phyloP scores from a whole-genome alignment of 2,888 invertebrate genomes.

The Metalampra italica region DNA sequence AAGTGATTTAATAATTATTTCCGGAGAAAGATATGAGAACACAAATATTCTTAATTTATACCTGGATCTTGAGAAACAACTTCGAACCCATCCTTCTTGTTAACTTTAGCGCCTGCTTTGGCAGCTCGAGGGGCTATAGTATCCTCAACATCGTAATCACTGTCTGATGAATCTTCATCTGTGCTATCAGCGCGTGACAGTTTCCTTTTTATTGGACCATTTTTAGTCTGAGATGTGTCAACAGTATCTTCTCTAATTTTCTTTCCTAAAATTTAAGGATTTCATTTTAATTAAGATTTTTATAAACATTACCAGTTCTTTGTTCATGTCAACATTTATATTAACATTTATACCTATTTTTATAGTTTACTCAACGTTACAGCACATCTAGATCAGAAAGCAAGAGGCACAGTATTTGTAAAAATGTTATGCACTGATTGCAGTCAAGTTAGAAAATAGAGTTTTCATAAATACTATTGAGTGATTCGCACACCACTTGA shows the following conservation, averaged over 20 bases:
- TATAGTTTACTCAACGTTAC: no score
- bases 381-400: no score
- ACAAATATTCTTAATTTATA: constrained; percentile 22
- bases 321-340: no score
- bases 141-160: constrained; percentile 71
- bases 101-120: constrained; percentile 39
- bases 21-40: no score
- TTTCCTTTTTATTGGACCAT: constrained; percentile 41
- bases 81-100: constrained; percentile 82
- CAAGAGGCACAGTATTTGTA: no score
- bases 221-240: neutral
- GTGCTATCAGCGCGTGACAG: constrained; percentile 56
- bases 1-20: neutral
- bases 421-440: no score
- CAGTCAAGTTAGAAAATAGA: no score
- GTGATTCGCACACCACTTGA: no score
- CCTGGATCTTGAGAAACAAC: constrained; percentile 80
- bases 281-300: constrained; percentile 4
- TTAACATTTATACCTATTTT: no score
- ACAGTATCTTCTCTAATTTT: constrained; percentile 43
- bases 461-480: no score
- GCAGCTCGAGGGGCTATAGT: constrained; percentile 35
- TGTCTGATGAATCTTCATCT: constrained; percentile 62
- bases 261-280: constrained; percentile 56
- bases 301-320: neutral